These are phyloP conservation scores for Cinara cedri DNA, from an alignment of 2,888 invertebrate species.

Conservation along the genomic window DNA sequence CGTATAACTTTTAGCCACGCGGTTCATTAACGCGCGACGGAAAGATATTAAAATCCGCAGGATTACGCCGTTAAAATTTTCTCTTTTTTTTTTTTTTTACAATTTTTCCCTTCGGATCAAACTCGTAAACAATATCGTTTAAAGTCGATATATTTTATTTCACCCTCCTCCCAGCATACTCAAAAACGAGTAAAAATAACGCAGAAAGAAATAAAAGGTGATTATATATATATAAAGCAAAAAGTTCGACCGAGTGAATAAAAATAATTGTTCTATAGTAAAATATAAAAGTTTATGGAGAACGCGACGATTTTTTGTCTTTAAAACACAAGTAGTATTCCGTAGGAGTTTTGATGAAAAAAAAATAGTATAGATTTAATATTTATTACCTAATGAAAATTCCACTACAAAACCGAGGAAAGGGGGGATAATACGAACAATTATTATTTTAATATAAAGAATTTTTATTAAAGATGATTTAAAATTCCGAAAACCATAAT, in stretches of 20 bases:
- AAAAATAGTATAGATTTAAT: slow-evolving; percentile 24
- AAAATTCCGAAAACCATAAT: background rate
- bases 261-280: slow-evolving; percentile 24
- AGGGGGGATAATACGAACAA: too few relatives aligned
- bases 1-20: slow-evolving; percentile 18
- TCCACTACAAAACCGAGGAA: too few relatives aligned
- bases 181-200: slow-evolving; percentile 14
- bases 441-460: too few relatives aligned
- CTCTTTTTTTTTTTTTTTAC: too few relatives aligned
- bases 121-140: slow-evolving; percentile 38
- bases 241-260: slow-evolving; percentile 15
- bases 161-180: too few relatives aligned
- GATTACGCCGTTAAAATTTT: slow-evolving; percentile 38
- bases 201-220: slow-evolving; percentile 15
- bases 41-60: slow-evolving; percentile 42
- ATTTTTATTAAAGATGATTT: too few relatives aligned
- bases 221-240: too few relatives aligned
- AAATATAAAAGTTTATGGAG: slow-evolving; percentile 27
- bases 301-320: background rate
- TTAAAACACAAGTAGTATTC: slow-evolving; percentile 10
- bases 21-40: slow-evolving; percentile 37
- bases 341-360: slow-evolving; percentile 31
- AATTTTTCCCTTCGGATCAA: slow-evolving; percentile 24
- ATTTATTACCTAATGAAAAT: slow-evolving; percentile 40
- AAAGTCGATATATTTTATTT: slow-evolving; percentile 24